Conservation (phyloP, 2,113 vertebrate species). For the Ochotona princeps region DNA sequence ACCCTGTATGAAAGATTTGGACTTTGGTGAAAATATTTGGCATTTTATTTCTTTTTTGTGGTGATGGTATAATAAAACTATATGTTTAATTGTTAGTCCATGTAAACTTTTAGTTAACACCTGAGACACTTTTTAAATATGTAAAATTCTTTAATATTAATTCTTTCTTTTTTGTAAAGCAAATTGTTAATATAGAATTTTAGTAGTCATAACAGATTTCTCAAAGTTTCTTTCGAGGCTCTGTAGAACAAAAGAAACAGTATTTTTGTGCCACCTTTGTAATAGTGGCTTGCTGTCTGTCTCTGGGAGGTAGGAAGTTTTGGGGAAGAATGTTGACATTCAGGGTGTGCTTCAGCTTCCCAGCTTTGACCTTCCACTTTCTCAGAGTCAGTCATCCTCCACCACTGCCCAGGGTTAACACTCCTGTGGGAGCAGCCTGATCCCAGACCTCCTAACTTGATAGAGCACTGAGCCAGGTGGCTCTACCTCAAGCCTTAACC, state of each 20-base stretch:
- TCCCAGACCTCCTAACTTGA: neutral
- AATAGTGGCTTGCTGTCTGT: neutral
- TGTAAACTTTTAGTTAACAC: neutral
- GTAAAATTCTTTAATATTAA: neutral
- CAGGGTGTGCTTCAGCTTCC: neutral
- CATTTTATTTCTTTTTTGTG: neutral
- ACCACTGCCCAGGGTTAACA: neutral
- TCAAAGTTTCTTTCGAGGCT: neutral
- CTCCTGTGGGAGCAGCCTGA: too few relatives aligned
- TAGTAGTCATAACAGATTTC: neutral
- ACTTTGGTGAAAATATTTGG: fast-evolving
- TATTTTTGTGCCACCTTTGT: neutral
- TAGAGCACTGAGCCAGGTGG: neutral
- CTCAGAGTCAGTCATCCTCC: neutral
- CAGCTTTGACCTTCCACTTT: neutral
- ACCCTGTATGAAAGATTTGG: neutral
- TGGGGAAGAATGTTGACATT: neutral
- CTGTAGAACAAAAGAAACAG: neutral
- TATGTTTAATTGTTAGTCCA: neutral
- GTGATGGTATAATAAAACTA: neutral
- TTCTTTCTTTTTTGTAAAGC: constrained; percentile 11
- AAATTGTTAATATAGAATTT: neutral
- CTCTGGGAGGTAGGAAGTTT: neutral
- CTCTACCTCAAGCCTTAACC: neutral
- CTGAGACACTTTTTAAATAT: neutral